A percentile compares a stretch with the other conserved stretches of the same genome.
These are phyloP conservation scores for Cyprinodon tularosa DNA, from an alignment of 2,113 vertebrate genomes.

Conservation along the genomic window DNA sequence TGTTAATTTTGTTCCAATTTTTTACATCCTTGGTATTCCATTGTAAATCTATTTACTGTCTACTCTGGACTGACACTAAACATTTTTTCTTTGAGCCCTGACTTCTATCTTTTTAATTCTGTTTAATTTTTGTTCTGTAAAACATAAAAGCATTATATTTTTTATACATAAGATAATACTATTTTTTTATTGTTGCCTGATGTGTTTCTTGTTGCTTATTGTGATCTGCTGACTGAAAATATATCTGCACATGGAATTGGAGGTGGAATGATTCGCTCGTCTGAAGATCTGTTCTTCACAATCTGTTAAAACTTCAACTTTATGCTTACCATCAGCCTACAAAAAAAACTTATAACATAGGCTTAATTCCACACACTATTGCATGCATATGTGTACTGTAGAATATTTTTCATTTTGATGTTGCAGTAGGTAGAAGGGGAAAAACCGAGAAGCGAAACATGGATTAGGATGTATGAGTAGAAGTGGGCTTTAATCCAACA, in stretches of 20 bases:
- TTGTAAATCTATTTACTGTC: neutral
- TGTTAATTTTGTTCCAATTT: neutral
- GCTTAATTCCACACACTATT: no score
- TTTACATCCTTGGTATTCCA: neutral
- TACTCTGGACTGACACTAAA: neutral
- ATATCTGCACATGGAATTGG: neutral
- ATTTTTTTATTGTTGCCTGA: neutral
- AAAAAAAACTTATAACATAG: neutral
- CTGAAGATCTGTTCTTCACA: neutral
- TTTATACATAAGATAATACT: neutral
- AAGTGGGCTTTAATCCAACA: constrained; percentile 6
- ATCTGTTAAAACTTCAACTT: neutral
- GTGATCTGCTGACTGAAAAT: neutral
- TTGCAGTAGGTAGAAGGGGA: neutral
- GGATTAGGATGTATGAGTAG: neutral
- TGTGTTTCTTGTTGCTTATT: neutral
- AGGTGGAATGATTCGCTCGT: no score
- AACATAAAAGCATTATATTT: no score
- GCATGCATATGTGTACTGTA: no score
- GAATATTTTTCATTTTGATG: neutral
- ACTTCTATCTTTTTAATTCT: neutral
- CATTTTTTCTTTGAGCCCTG: no score
- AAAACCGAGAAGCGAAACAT: neutral
- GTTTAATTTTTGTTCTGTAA: neutral
- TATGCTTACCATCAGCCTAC: neutral